Evolutionary conservation across 2,797 vertebrate genomes (phyloP).

Genomic region (Austrolebias charrua): DNA sequence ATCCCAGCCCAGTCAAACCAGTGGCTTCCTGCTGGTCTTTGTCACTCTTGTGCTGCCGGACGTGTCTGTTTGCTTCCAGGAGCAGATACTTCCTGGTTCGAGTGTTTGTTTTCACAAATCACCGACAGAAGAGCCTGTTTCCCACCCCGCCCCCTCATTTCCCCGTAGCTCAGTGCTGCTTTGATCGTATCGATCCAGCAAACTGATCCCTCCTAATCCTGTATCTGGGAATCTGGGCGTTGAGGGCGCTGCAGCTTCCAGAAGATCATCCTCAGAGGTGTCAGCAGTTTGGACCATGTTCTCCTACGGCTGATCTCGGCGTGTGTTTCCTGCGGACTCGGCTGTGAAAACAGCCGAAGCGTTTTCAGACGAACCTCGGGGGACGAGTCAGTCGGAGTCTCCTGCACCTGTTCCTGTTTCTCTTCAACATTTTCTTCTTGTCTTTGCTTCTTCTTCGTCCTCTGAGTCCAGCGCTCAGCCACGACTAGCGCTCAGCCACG

Average conservation of each 20-base stretch:
- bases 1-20: too few species aligned
- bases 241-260: conserved; percentile 36
- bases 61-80: too few species aligned
- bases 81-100: conserved; percentile 42
- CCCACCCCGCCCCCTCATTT: conserved; percentile 11
- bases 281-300: conserved; percentile 1
- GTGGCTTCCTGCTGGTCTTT: conserved; percentile 20
- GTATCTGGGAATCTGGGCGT: conserved; percentile 45
- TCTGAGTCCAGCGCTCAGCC: conserved; percentile 2
- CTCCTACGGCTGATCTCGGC: too few species aligned
- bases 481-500: too few species aligned
- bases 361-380: conserved; percentile 50
- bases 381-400: conserved; percentile 46
- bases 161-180: not conserved
- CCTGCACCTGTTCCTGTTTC: conserved; percentile 23
- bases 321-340: not conserved
- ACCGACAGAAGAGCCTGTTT: conserved; percentile 15
- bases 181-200: conserved; percentile 56
- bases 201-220: conserved; percentile 63
- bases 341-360: conserved; percentile 4
- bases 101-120: conserved; percentile 44
- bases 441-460: not conserved
- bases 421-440: conserved; percentile 11
- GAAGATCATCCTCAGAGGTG: not conserved
- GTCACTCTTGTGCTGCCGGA: conserved; percentile 29